Evolutionary conservation across 2,888 invertebrate genomes (phyloP).

Genomic region (Deilephila elpenor): DNA sequence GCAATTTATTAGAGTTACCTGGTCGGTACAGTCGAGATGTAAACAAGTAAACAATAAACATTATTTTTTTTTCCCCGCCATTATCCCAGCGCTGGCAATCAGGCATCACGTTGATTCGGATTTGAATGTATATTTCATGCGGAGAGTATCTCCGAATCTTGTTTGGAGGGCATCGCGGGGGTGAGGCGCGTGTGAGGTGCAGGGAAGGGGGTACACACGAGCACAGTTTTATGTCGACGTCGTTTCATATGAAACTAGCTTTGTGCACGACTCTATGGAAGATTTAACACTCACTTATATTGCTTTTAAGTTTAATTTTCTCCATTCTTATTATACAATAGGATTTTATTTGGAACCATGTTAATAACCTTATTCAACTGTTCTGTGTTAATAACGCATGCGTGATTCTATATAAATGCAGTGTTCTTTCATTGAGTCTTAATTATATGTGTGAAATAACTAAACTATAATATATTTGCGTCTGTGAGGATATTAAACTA

Average conservation of each 20-base stretch:
- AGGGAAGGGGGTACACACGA: not conserved
- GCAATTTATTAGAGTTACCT: not conserved
- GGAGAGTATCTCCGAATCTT: conserved; percentile 20
- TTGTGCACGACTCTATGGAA: conserved; percentile 1
- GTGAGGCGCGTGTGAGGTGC: not conserved
- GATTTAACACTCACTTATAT: conserved; percentile 18
- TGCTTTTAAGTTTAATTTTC: conserved; percentile 9
- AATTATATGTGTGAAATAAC: no score
- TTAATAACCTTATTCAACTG: no score
- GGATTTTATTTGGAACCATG: not conserved
- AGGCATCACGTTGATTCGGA: conserved; percentile 29
- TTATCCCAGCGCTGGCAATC: conserved; percentile 19
- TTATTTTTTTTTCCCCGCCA: conserved; percentile 1
- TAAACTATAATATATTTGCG: no score
- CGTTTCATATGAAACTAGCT: conserved; percentile 26
- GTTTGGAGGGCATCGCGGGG: not conserved
- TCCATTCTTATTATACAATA: not conserved
- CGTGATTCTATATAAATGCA: not conserved
- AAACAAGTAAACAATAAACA: conserved; percentile 10
- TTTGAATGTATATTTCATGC: conserved; percentile 31
- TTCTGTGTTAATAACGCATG: no score
- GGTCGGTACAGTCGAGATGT: not conserved
- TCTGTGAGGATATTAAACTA: no score
- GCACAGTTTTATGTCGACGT: conserved; percentile 15
- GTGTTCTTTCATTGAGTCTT: no score